These are phyloP conservation scores for Globia sparganii DNA, from an alignment of 2,888 invertebrate genomes.

Conservation along the genomic window DNA sequence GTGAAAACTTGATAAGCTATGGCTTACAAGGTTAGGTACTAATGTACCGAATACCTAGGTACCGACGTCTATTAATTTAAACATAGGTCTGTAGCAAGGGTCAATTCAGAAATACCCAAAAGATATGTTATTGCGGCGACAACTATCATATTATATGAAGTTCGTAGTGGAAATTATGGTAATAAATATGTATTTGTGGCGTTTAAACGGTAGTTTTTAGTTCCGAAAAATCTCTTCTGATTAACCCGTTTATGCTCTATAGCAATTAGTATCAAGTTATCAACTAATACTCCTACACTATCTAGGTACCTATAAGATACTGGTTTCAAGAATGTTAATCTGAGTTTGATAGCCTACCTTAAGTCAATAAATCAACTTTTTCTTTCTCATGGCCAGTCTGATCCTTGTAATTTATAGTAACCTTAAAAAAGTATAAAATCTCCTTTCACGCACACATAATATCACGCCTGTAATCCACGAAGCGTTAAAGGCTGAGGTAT, in stretches of 20 bases:
- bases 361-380: slow-evolving; percentile 8
- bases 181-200: not conserved
- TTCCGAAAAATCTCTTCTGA: not conserved
- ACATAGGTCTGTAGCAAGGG: not conserved
- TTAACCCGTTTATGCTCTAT: not conserved
- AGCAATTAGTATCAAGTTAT: not conserved
- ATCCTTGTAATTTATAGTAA: not conserved
- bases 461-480: not conserved
- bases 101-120: not conserved
- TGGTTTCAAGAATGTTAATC: slow-evolving; percentile 3
- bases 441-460: not conserved
- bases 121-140: not conserved
- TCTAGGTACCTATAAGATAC: not conserved
- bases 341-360: not conserved
- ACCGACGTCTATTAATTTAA: slow-evolving; percentile 12
- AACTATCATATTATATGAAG: not conserved
- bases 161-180: not conserved
- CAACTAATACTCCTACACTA: not conserved
- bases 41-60: not conserved
- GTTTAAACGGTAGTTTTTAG: not conserved
- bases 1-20: slow-evolving; percentile 24
- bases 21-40: slow-evolving; percentile 11
- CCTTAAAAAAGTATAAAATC: not conserved
- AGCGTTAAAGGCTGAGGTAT: not conserved
- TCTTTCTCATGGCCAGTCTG: slow-evolving; percentile 15